These are phyloP conservation scores for Brachirus orientalis DNA, from an alignment of 2,113 vertebrate species.

Conservation along the genomic window DNA sequence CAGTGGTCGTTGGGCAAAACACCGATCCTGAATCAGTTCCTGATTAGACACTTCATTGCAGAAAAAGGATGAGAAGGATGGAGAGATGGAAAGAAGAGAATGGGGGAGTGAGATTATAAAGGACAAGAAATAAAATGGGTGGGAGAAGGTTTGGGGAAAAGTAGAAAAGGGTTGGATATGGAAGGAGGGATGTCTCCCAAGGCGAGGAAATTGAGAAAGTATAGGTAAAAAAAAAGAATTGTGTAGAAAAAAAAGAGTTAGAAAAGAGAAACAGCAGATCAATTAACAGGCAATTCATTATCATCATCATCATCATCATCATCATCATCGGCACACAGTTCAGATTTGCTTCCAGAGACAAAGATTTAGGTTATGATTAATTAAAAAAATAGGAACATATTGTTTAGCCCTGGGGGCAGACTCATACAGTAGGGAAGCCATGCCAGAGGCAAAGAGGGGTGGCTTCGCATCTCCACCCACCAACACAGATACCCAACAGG, in stretches of 20 bases:
- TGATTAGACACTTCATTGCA: neutral
- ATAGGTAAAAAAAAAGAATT: no score
- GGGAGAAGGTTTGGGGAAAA: no score
- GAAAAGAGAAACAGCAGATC: neutral
- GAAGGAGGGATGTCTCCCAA: no score
- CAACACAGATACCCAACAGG: conserved; percentile 45
- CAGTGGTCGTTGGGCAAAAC: neutral
- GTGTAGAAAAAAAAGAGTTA: no score
- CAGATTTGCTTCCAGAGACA: conserved; percentile 28
- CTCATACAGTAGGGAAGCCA: conserved; percentile 82
- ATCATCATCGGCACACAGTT: conserved; percentile 16
- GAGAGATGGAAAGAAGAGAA: no score
- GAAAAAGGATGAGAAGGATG: no score
- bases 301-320: conserved; percentile 1
- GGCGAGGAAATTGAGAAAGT: no score
- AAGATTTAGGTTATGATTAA: conserved; percentile 69
- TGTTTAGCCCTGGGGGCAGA: conserved; percentile 83
- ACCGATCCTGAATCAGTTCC: conserved; percentile 26
- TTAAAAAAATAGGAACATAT: conserved; percentile 79
- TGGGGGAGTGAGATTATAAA: no score
- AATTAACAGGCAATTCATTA: neutral
- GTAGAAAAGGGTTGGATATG: no score
- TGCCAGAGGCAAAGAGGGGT: conserved; percentile 64
- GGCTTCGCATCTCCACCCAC: conserved; percentile 54
- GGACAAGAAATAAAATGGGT: no score